Evolutionary conservation across 1,140 invertebrate genomes (phyloP).

Genomic region (Eulimnadia texana): DNA sequence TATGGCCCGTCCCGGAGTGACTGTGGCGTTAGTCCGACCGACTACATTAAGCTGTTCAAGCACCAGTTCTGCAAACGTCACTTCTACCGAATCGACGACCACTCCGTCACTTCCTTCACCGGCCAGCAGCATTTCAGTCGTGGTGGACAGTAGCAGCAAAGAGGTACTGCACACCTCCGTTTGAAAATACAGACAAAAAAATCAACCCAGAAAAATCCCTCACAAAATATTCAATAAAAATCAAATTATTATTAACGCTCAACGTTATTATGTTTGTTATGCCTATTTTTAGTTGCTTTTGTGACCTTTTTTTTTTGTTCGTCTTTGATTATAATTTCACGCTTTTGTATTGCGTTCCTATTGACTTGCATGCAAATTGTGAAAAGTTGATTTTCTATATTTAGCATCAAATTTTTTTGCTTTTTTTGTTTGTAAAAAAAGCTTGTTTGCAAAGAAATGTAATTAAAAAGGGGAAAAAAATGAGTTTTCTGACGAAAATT

Average conservation of each 20-base stretch:
- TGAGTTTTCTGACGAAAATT: neutral
- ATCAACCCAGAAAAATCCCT: neutral
- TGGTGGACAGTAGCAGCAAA: conserved; percentile 24
- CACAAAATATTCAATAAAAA: conserved; percentile 10
- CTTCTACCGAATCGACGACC: neutral
- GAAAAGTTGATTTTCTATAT: neutral
- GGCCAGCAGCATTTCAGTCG: conserved; percentile 1
- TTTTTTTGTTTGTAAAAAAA: neutral
- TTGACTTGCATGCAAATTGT: neutral
- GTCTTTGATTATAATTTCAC: too few species aligned
- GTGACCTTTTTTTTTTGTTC: conserved; percentile 14
- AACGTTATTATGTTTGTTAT: too few species aligned
- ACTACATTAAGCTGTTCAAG: conserved; percentile 14
- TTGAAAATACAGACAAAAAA: conserved; percentile 24
- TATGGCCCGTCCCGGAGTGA: conserved; percentile 1
- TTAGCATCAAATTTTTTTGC: neutral
- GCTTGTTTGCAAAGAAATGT: neutral
- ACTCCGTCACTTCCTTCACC: conserved; percentile 15
- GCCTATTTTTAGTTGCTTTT: conserved; percentile 4
- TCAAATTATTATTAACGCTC: too few species aligned
- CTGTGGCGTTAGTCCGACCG: conserved; percentile 11
- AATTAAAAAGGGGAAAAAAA: neutral
- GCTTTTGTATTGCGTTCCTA: neutral
- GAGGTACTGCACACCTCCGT: conserved; percentile 47
- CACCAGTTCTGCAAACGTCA: neutral